Evolutionary conservation across 2,888 invertebrate genomes (phyloP), one percentile per base, ranked within the genome.

Genomic region (Caenorhabditis auriculariae): DNA sequence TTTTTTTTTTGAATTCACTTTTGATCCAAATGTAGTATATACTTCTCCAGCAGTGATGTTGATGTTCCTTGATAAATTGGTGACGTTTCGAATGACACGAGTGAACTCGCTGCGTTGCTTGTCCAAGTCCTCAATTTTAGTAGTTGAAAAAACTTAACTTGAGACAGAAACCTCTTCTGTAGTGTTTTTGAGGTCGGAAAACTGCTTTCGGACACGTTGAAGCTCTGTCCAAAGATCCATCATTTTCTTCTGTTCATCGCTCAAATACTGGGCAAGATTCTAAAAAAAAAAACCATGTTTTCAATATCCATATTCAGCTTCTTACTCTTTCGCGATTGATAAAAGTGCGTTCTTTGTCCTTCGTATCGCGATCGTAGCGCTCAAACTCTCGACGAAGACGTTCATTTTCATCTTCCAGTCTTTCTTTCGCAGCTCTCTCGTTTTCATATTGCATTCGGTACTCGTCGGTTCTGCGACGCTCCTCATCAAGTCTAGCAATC

Each of bases 211-310:
- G 23, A 80, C 78, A 17, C 77, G 49, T 61, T 80, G 78, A 46
- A 80, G 66, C 51, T 80, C 80, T 37, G 75, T 74, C 78, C 78
- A 80, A 17, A 80, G 53, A 41, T 80, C 80, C 28, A 80, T 60
- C 77, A 80, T 80, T 50, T 80, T 80, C 52, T 76, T 72, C 55
- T 80, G 80, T 54, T 80, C 80, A 46, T 80, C 80, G 29, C 74
- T 74, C 37, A 80, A 61, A 46, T 80, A 78, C 44, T 80, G 77
- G 17, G 77, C 60, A 41, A 80, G 57, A 42, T 80, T 80, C 77
- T 78, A 47, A 43, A 66, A 43, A 29, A n/a, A 26, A 24, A 24
- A 17, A 7, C 29, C 23, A 9, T 27, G 27, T 35, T 37, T 37
- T 48, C 9, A 32, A 26, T 19, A 9, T 6, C 21, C 32, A 28